These are phyloP conservation scores for Bergia puertoricense DNA, from an alignment of 92 coral and sea anemone species.

Conservation along the genomic window DNA sequence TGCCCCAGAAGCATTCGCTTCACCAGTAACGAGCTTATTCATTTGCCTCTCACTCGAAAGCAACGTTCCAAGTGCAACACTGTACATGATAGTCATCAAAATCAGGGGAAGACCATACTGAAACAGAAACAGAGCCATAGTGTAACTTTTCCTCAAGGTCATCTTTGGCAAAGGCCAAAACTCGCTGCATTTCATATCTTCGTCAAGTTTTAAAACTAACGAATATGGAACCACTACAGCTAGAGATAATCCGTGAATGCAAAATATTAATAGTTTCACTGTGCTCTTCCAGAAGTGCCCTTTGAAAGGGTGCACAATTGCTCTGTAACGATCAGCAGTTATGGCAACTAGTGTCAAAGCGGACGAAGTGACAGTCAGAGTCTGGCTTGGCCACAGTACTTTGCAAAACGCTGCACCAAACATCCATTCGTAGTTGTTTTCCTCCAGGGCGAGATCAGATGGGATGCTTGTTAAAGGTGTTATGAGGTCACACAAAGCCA, in stretches of 20 bases:
- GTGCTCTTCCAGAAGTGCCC: conserved; percentile 52
- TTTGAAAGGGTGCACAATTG: conserved; percentile 73
- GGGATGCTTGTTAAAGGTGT: conserved; percentile 84
- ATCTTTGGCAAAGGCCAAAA: conserved; percentile 66
- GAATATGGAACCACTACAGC: conserved; percentile 64
- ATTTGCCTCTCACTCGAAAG: conserved; percentile 18
- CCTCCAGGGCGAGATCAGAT: conserved; percentile 71
- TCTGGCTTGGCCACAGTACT: conserved; percentile 77
- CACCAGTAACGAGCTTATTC: not conserved
- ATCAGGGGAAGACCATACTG: conserved; percentile 77
- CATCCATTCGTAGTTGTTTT: conserved; percentile 55
- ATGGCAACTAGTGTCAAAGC: conserved; percentile 66
- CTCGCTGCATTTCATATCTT: conserved; percentile 60
- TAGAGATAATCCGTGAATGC: conserved; percentile 50
- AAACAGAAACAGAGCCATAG: conserved; percentile 60
- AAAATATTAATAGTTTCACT: conserved; percentile 27
- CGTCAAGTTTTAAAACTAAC: conserved; percentile 53
- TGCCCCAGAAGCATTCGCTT: not conserved
- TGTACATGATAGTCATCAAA: conserved; percentile 60
- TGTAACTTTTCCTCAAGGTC: conserved; percentile 66
- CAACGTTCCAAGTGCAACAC: conserved; percentile 58
- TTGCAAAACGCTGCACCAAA: conserved; percentile 67
- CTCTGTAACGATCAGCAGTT: conserved; percentile 79
- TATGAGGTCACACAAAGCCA: conserved; percentile 78
- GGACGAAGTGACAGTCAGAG: conserved; percentile 71